phyloP scores from a whole-genome alignment of 2,888 invertebrate species.

The Cerceris ruficornis region DNA sequence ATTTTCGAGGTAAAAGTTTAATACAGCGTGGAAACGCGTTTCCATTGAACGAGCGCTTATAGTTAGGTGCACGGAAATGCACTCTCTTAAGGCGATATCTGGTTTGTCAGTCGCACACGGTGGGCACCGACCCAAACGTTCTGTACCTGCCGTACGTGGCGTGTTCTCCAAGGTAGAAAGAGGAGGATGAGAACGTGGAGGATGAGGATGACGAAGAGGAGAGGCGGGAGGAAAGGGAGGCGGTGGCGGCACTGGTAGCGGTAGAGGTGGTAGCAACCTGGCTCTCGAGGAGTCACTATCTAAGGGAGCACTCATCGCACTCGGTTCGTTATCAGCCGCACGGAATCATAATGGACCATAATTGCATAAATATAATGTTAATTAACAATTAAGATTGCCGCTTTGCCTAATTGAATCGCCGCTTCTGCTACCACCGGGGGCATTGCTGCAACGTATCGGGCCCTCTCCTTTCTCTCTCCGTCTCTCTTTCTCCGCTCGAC shows the following conservation, averaged over 20 bases:
- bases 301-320: conserved; percentile 63
- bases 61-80: conserved; percentile 33
- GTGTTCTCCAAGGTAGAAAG: conserved; percentile 23
- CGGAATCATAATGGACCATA: conserved; percentile 77
- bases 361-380: conserved; percentile 80
- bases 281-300: conserved; percentile 55
- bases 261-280: conserved; percentile 14
- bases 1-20: neutral
- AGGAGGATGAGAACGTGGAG: neutral
- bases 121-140: conserved; percentile 21
- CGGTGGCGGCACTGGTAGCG: neutral
- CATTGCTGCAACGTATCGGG: conserved; percentile 6
- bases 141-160: conserved; percentile 38
- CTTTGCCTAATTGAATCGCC: conserved; percentile 78
- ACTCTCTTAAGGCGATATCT: conserved; percentile 36
- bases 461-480: neutral
- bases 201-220: neutral
- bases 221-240: neutral
- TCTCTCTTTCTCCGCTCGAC: neutral
- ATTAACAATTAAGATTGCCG: conserved; percentile 79
- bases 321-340: conserved; percentile 70
- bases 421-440: conserved; percentile 55
- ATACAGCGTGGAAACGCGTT: conserved; percentile 11
- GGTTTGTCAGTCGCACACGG: conserved; percentile 21
- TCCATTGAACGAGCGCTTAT: conserved; percentile 5